Base-by-base conservation (phyloP, 1,140 invertebrate species). In the Paralvinella palmiformis region DNA sequence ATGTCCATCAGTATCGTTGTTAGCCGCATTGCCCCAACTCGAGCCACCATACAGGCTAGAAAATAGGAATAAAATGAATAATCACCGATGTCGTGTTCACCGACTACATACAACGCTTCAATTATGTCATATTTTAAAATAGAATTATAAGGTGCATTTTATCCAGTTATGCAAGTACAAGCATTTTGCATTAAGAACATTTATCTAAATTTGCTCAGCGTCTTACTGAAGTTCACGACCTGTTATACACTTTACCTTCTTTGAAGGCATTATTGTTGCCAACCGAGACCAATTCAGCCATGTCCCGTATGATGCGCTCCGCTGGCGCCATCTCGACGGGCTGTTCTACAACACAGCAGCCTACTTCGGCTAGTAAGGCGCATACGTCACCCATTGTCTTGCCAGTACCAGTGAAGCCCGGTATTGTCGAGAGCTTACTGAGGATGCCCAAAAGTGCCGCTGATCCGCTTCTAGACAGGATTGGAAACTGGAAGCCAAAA, bases 321-420 rank as follows among this genome's bases (percentile, higher is more conserved):
- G 35, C 58, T 7, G 58, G 58, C 36, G 58, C 58, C 24, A 60
- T 31, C 13, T 60, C 35, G 22, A 22, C n/a, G 10, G 58, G 58
- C 58, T 60, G 58, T 20, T 60, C 20, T 36, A 60, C 58, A 0
- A 60, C 41, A 32, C 58, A 60, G 41, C 35, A 41, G 17, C 58
- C 58, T 20, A 57, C 33, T 2, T 57, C 55, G 27, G 27, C 27
- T 32, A 57, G 29, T 32, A 57, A 33, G 5, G 7, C 22, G 27
- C 35, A 22, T 10, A 57, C 35, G 2, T 57, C 55, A 6, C 35
- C 33, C 27, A 57, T 22, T 3, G 29, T 57, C 20, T n/a, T n/a
- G n/a, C 35, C 22, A 0, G 33, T 32, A 13, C 55, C 55, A 10
- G 7, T 33, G 55, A 57, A 57, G 24, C 55, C 55, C 3, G 55